A percentile compares a stretch with the other conserved stretches of the same genome.
Conservation (phyloP, 2,888 invertebrate genomes). For the Trichopoda pennipes region DNA sequence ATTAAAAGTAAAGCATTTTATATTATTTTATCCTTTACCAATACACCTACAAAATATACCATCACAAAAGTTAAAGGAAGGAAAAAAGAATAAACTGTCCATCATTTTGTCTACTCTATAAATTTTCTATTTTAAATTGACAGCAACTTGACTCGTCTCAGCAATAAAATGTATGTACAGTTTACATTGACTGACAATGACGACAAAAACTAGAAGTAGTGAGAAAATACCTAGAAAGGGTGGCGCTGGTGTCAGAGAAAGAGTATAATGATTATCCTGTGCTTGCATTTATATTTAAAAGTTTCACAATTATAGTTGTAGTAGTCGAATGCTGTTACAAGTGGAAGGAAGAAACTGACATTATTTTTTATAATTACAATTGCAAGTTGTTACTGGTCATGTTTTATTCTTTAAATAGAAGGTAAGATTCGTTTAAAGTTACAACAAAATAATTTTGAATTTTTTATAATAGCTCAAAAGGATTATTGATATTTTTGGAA, state of each 20-base stretch:
- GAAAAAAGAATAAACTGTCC: slow-evolving; percentile 76
- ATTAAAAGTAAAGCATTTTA: slow-evolving; percentile 49
- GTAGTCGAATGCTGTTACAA: slow-evolving; percentile 24
- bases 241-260: background rate
- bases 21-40: background rate
- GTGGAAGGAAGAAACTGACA: slow-evolving; percentile 58
- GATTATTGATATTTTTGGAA: too few species aligned
- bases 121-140: slow-evolving; percentile 80
- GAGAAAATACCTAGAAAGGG: slow-evolving; percentile 18
- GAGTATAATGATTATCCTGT: slow-evolving; percentile 21
- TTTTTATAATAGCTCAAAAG: too few species aligned
- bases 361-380: slow-evolving; percentile 61
- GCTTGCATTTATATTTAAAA: slow-evolving; percentile 9
- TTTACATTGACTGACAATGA: slow-evolving; percentile 65
- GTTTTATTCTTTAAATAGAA: background rate
- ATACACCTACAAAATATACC: slow-evolving; percentile 23
- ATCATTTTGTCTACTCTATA: slow-evolving; percentile 80
- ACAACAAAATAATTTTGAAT: too few species aligned
- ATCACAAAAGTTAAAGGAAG: slow-evolving; percentile 36
- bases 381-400: slow-evolving; percentile 46
- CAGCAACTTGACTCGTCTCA: slow-evolving; percentile 77
- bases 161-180: slow-evolving; percentile 60
- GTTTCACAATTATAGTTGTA: slow-evolving; percentile 24
- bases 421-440: too few species aligned
- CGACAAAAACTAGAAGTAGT: slow-evolving; percentile 48